Percentiles rank a stretch among this genome's conserved stretches.
Evolutionary conservation across 2,888 invertebrate genomes (phyloP).

Genomic region (Tipula unca): DNA sequence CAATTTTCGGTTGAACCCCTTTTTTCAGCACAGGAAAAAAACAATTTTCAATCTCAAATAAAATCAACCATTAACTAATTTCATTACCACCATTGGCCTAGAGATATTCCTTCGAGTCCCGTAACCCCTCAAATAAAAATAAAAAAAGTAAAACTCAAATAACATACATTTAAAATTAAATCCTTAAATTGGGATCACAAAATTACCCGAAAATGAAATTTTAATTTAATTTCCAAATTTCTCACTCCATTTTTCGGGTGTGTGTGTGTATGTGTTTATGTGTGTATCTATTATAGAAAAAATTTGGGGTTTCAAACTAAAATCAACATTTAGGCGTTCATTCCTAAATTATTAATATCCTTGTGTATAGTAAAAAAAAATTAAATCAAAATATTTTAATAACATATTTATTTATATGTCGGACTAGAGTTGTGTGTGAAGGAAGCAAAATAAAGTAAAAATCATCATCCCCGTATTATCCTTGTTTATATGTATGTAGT

Average conservation of each 20-base stretch:
- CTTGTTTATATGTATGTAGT: neutral
- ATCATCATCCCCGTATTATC: neutral
- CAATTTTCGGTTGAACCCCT: neutral
- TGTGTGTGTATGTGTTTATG: neutral
- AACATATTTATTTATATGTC: neutral
- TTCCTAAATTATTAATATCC: neutral
- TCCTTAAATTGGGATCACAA: neutral
- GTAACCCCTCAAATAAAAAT: neutral
- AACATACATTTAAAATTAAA: neutral
- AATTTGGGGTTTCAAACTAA: neutral
- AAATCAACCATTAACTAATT: neutral
- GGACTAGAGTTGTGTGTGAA: neutral
- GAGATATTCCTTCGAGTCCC: neutral
- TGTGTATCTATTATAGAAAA: neutral
- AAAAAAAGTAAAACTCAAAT: too few species aligned
- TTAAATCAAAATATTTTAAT: constrained; percentile 14
- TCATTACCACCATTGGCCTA: neutral
- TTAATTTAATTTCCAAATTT: neutral
- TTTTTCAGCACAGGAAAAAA: neutral
- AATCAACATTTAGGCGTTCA: neutral
- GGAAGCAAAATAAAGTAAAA: neutral
- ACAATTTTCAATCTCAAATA: neutral
- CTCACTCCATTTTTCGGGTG: neutral
- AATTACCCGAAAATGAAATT: neutral
- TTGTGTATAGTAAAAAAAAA: neutral